Evolutionary conservation across 2,888 invertebrate genomes (phyloP), one percentile per base, ranked within the genome.

Genomic region (Malthinus seriepunctatus): DNA sequence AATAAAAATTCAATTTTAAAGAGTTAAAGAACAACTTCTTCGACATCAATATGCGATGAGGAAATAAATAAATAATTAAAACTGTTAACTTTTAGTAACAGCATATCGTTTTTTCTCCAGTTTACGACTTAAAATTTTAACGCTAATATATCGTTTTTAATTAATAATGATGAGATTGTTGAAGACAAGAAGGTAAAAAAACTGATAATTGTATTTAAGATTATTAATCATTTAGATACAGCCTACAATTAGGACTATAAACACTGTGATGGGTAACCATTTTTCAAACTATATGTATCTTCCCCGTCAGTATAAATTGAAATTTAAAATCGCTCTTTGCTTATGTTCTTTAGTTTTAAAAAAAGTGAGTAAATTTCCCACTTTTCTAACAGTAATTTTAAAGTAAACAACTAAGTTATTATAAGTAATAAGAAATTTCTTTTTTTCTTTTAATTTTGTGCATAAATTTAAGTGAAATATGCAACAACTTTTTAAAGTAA

Each of bases 171-270:
- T 38, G 46, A 38, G 38, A 45, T 23, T 53, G 31, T 46, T 38
- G 46, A 32, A 53, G 47, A 53, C 23, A 35, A 47, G 46, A 38
- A 38, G 31, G 12, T 46, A 39, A 52, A 35, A n/a, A 47, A 46
- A 47, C 53, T 47, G 53, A 53, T 53, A 53, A 53, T 53, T 53
- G 53, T 33, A 53, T 35, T 23, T 23, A 35, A 15, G 53, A 39
- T 47, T 53, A 53, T 53, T 47, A 53, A 53, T 53, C 53, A 53
- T 31, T 23, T 35, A 31, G 45, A 47, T 39, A 47, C 38, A 47
- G 47, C 47, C 53, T 47, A 53, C 53, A 53, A 53, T 53, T 53
- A 53, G 47, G 46, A 34, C 15, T 47, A 53, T 39, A 46, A 53
- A 35, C 46, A 53, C 38, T 53, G 46, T 47, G 53, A 53, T 47